A percentile compares a stretch with the other conserved stretches of the same genome.
These are phyloP conservation scores for Serrognathus titanus DNA, from an alignment of 2,888 invertebrate genomes.

Conservation along the genomic window DNA sequence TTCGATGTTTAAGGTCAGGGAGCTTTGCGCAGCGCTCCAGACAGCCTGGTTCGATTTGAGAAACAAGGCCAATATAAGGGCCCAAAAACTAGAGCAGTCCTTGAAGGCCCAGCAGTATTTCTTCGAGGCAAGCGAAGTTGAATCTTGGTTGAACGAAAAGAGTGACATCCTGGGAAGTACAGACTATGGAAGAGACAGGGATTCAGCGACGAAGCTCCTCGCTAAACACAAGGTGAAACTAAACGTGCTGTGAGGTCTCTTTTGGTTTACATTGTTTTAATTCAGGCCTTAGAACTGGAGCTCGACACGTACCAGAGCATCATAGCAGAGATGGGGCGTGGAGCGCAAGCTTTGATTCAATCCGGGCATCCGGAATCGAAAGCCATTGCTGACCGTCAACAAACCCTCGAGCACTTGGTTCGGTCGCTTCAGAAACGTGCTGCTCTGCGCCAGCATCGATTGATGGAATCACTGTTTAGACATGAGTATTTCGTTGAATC, in stretches of 20 bases:
- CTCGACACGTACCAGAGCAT: conserved; percentile 89
- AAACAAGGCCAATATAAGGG: conserved; percentile 66
- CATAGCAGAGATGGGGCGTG: conserved; percentile 88
- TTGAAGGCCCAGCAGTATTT: conserved; percentile 88
- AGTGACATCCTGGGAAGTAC: conserved; percentile 76
- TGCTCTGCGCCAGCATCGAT: conserved; percentile 71
- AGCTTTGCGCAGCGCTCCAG: conserved; percentile 69
- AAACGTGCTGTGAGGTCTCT: too few relatives aligned
- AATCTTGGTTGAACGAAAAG: conserved; percentile 89
- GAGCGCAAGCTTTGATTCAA: conserved; percentile 76
- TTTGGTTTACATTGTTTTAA: neutral
- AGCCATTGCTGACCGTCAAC: conserved; percentile 73
- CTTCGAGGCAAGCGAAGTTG: conserved; percentile 88
- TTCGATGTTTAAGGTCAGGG: conserved; percentile 57
- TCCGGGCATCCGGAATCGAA: conserved; percentile 81
- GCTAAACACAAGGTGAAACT: conserved; percentile 84
- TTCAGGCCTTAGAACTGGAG: conserved; percentile 80
- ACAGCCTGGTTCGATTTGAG: conserved; percentile 73
- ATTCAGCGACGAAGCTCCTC: conserved; percentile 86
- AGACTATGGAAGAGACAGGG: conserved; percentile 86
- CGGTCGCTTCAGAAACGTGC: conserved; percentile 78
- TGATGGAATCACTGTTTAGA: conserved; percentile 85
- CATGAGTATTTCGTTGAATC: conserved; percentile 91
- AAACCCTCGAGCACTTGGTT: conserved; percentile 72
- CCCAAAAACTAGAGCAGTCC: conserved; percentile 77